phyloP scores from a whole-genome alignment of 2,888 invertebrate species.

The Diachrysia chrysitis region DNA sequence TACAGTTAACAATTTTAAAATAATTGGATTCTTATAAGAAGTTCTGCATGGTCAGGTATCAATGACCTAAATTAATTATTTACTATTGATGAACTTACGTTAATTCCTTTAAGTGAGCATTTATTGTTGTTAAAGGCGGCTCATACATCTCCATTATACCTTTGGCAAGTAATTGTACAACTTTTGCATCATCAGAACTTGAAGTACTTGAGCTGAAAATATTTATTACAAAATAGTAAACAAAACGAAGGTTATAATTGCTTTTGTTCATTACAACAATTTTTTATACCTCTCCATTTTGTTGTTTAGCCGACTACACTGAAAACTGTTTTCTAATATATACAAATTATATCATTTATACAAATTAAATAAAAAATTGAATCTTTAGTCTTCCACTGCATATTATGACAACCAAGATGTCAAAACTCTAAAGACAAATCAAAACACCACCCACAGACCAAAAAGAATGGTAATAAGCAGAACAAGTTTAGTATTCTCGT shows the following conservation, averaged over 20 bases:
- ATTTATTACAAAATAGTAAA: not conserved
- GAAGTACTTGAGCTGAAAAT: slow-evolving; percentile 27
- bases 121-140: slow-evolving; percentile 83
- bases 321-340: slow-evolving; percentile 16
- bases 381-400: not conserved
- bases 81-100: slow-evolving; percentile 75
- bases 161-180: slow-evolving; percentile 78
- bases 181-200: slow-evolving; percentile 72
- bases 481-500: no score
- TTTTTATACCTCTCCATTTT: slow-evolving; percentile 34
- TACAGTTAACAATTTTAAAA: no score
- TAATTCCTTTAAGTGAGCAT: slow-evolving; percentile 83
- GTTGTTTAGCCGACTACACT: not conserved
- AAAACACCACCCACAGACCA: not conserved
- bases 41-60: not conserved
- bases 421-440: not conserved
- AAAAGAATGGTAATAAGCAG: no score
- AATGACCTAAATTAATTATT: not conserved
- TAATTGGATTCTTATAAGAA: slow-evolving; percentile 1
- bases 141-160: slow-evolving; percentile 84
- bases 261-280: not conserved
- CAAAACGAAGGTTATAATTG: not conserved
- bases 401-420: not conserved
- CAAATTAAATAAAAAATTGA: slow-evolving; percentile 3
- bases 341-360: no score